Conservation (phyloP, 2,888 invertebrate genomes). For the Onthophagus sagittarius region DNA sequence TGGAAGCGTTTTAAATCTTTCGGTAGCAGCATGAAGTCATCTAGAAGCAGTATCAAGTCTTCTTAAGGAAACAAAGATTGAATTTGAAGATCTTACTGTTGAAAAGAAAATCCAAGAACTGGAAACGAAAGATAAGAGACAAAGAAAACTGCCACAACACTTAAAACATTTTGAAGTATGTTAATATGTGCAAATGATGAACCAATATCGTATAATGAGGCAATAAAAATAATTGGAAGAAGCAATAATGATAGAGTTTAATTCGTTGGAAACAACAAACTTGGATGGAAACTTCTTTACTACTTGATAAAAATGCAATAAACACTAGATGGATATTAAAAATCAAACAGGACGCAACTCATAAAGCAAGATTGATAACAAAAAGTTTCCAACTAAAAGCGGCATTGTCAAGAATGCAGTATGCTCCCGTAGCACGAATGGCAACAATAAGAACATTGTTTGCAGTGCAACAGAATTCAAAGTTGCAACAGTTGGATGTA, state of each 20-base stretch:
- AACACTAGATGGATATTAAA: conserved; percentile 26
- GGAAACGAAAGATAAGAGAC: not conserved
- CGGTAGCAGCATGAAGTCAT: no score
- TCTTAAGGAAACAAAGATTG: no score
- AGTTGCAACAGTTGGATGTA: no score
- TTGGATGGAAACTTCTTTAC: conserved; percentile 7
- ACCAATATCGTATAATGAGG: conserved; percentile 10
- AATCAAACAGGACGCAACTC: conserved; percentile 26
- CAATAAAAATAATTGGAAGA: conserved; percentile 13
- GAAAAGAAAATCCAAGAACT: no score
- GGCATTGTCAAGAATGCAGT: not conserved
- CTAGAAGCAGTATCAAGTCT: no score
- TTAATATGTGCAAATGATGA: conserved; percentile 6
- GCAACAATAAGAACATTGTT: conserved; percentile 3
- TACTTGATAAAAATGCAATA: conserved; percentile 15
- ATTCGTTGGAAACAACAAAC: no score
- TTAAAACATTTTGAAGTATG: conserved; percentile 15
- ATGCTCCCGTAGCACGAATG: conserved; percentile 2
- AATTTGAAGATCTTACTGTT: no score
- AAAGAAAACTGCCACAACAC: conserved; percentile 15
- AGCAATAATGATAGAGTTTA: conserved; percentile 14
- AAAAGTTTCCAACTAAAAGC: conserved; percentile 29
- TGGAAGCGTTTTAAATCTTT: no score
- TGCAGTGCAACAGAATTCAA: not conserved
- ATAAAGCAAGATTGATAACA: conserved; percentile 31